Conservation (phyloP, 1,140 invertebrate genomes). For the Carposina sasakii region DNA sequence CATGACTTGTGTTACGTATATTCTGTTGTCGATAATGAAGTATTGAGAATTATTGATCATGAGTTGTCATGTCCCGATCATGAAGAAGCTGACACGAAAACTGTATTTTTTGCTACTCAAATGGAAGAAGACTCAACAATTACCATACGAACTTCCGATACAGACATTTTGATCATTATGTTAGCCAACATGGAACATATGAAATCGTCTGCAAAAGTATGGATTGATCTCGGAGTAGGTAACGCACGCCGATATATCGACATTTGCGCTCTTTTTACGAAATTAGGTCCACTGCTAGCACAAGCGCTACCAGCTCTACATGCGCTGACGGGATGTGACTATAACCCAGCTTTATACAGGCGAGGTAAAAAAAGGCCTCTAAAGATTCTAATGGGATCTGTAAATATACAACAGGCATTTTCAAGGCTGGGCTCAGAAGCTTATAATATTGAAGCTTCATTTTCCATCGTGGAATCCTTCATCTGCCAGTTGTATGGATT, state of each 20-base stretch:
- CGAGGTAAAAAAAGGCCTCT: conserved; percentile 25
- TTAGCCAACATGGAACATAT: conserved; percentile 38
- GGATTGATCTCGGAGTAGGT: conserved; percentile 25
- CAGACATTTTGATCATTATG: conserved; percentile 36
- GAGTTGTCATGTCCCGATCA: conserved; percentile 29
- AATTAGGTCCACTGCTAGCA: conserved; percentile 13
- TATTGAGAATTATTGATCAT: not conserved
- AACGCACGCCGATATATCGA: conserved; percentile 18
- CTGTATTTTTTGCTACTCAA: conserved; percentile 29
- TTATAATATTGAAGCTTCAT: conserved; percentile 4
- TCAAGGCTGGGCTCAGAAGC: no score
- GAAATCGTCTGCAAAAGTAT: conserved; percentile 16
- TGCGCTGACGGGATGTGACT: conserved; percentile 32
- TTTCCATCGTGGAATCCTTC: not conserved
- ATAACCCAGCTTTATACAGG: conserved; percentile 26
- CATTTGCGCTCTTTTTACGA: conserved; percentile 18
- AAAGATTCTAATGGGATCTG: conserved; percentile 15
- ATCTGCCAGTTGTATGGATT: not conserved
- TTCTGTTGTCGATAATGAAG: conserved; percentile 11
- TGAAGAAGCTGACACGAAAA: conserved; percentile 44
- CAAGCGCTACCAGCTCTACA: conserved; percentile 22
- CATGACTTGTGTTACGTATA: no score
- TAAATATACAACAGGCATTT: no score
- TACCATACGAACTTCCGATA: conserved; percentile 31
- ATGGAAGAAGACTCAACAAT: conserved; percentile 23